Percentiles rank a stretch among this genome's conserved stretches.
These are phyloP conservation scores for Cervus canadensis DNA, from an alignment of 2,113 vertebrate species.

Conservation along the genomic window DNA sequence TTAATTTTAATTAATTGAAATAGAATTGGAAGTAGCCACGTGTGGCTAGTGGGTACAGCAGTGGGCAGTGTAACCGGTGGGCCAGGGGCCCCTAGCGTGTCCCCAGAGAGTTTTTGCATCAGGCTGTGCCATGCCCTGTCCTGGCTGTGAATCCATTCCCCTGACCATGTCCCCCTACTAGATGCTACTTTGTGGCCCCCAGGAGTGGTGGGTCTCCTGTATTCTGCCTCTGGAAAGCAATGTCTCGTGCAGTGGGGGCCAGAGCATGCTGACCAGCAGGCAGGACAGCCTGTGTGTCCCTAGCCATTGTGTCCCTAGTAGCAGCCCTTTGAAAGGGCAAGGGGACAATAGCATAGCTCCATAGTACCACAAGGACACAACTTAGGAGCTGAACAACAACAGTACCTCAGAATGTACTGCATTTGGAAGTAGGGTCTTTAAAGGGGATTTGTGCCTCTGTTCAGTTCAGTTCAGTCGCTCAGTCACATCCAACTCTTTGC, in stretches of 20 bases:
- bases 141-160: neutral
- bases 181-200: neutral
- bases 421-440: neutral
- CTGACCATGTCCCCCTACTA: neutral
- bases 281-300: neutral
- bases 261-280: neutral
- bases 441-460: neutral
- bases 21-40: neutral
- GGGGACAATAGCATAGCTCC: neutral
- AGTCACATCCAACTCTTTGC: neutral
- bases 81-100: neutral
- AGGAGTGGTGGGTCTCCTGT: neutral
- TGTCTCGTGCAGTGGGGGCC: neutral
- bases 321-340: neutral
- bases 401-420: neutral
- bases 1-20: neutral
- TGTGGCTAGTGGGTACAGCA: neutral
- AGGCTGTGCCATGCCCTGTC: neutral
- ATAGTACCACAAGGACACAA: neutral
- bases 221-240: neutral
- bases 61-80: neutral
- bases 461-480: neutral
- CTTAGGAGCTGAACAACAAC: neutral
- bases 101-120: neutral
- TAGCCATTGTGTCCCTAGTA: neutral